Evolutionary conservation across 37 sponge, comb jelly and placozoan genomes (phyloP).

Genomic region (Aplysina aerophoba): DNA sequence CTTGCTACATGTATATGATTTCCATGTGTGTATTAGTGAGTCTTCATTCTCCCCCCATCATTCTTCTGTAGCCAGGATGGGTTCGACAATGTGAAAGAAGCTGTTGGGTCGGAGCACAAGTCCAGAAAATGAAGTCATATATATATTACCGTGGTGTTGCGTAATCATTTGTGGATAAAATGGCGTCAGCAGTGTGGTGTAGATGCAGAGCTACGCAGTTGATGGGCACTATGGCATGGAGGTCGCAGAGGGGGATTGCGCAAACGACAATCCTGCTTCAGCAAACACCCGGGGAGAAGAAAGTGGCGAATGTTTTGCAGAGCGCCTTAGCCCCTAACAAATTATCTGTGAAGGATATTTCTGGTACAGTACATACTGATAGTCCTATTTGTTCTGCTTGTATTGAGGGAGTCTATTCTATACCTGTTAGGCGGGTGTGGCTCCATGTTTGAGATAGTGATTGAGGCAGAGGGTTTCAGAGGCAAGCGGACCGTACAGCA

Average conservation of each 20-base stretch:
- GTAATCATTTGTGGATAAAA: too few relatives aligned
- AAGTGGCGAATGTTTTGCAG: conserved; percentile 28
- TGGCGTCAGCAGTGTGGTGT: too few relatives aligned
- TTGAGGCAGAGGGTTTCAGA: conserved; percentile 61
- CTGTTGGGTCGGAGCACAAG: conserved; percentile 53
- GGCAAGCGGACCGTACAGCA: conserved; percentile 73
- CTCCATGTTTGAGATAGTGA: conserved; percentile 63
- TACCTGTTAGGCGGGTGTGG: conserved; percentile 70
- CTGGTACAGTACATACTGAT: conserved; percentile 45
- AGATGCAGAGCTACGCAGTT: too few relatives aligned
- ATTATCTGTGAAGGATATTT: conserved; percentile 62
- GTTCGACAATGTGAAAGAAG: conserved; percentile 31
- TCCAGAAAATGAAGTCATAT: background rate
- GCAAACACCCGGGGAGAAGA: conserved; percentile 52
- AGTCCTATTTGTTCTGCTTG: too few relatives aligned
- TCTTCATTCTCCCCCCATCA: background rate
- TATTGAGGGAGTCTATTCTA: too few relatives aligned
- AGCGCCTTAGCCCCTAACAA: conserved; percentile 43
- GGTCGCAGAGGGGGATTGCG: too few relatives aligned
- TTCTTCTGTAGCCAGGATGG: conserved; percentile 42
- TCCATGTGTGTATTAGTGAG: background rate
- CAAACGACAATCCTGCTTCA: background rate
- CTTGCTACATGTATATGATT: background rate
- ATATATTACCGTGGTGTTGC: too few relatives aligned
- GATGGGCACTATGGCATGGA: too few relatives aligned